Evolutionary conservation across 2,888 invertebrate genomes (phyloP).

Genomic region (Linnaemya tessellans): DNA sequence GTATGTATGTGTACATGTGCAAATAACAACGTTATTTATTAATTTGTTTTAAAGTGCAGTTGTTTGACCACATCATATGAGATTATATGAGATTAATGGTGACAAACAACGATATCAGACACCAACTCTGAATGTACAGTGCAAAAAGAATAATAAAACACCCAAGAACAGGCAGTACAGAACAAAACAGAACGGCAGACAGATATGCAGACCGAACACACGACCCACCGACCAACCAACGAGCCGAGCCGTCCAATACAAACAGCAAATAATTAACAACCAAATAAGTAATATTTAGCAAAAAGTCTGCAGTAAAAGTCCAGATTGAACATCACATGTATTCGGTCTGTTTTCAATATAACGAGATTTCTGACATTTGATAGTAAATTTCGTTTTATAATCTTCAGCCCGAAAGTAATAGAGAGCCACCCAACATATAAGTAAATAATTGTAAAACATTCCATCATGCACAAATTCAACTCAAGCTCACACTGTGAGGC

Average conservation of each 20-base stretch:
- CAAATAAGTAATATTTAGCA: conserved; percentile 21
- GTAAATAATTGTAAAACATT: neutral
- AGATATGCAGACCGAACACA: conserved; percentile 31
- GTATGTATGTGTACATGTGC: neutral
- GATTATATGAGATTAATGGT: conserved; percentile 77
- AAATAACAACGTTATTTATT: conserved; percentile 75
- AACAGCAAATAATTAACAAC: conserved; percentile 62
- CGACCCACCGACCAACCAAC: conserved; percentile 29
- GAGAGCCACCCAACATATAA: neutral
- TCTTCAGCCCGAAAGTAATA: conserved; percentile 12
- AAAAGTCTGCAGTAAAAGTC: conserved; percentile 19
- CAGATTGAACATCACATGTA: conserved; percentile 18
- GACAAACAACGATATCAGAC: conserved; percentile 69
- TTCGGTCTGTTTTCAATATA: conserved; percentile 30
- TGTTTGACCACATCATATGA: conserved; percentile 80
- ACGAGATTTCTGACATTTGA: conserved; percentile 66
- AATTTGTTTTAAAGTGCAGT: conserved; percentile 81
- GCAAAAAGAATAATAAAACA: conserved; percentile 20
- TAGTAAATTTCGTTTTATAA: conserved; percentile 34
- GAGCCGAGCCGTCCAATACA: neutral
- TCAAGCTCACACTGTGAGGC: too few species aligned
- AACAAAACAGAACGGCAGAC: neutral
- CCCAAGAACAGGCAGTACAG: neutral
- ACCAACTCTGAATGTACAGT: conserved; percentile 64
- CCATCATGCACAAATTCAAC: too few species aligned